phyloP scores from a whole-genome alignment of 2,888 invertebrate genomes.

The Synanthedon vespiformis region DNA sequence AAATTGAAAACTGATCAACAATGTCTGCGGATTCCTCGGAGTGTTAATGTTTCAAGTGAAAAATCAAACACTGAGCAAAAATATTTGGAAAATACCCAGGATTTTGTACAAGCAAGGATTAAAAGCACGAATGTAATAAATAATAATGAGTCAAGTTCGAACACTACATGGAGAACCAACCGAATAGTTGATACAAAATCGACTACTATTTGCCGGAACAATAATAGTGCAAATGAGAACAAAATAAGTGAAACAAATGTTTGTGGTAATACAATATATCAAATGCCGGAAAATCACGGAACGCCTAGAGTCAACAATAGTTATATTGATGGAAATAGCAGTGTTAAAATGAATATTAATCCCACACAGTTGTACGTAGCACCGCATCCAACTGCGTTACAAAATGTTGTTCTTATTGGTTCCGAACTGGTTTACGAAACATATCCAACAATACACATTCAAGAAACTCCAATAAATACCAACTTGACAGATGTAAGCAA shows the following conservation, averaged over 20 bases:
- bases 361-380: conserved; percentile 18
- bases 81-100: neutral
- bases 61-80: neutral
- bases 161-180: neutral
- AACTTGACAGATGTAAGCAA: conserved; percentile 14
- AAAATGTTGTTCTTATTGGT: conserved; percentile 35
- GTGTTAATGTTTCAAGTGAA: neutral
- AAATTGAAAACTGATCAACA: no score
- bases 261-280: neutral
- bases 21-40: neutral
- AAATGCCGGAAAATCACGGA: neutral
- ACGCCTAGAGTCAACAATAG: neutral
- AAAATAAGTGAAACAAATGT: neutral
- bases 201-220: neutral
- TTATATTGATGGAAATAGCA: neutral
- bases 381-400: conserved; percentile 16
- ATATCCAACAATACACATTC: conserved; percentile 18
- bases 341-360: neutral
- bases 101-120: neutral
- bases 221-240: neutral
- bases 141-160: neutral
- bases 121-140: neutral
- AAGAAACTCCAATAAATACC: conserved; percentile 13
- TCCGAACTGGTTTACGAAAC: conserved; percentile 33
- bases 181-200: neutral